These are phyloP conservation scores for Oreochromis grahami DNA, from an alignment of 2,797 vertebrate species.

Conservation along the genomic window DNA sequence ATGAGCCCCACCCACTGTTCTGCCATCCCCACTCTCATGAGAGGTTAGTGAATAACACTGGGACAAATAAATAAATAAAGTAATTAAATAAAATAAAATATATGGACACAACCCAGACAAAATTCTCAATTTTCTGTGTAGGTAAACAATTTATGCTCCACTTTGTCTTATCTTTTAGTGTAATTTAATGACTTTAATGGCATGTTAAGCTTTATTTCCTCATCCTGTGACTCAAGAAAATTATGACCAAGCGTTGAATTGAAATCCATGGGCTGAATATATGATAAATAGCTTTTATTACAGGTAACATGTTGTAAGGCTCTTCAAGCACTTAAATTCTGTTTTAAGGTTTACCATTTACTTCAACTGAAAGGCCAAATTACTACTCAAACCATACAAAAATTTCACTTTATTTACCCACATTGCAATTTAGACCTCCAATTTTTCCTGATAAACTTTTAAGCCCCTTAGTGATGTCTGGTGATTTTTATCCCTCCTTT, in stretches of 20 bases:
- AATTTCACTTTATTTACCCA: background rate
- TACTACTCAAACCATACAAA: background rate
- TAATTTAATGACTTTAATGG: background rate
- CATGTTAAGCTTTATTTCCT: background rate
- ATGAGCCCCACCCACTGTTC: slow-evolving; percentile 57
- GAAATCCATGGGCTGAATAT: background rate
- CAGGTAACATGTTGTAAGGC: background rate
- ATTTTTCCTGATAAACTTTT: background rate
- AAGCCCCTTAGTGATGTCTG: background rate
- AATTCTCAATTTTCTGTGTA: background rate
- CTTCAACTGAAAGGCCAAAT: background rate
- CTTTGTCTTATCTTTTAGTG: background rate
- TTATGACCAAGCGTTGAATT: background rate
- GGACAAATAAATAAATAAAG: slow-evolving; percentile 12
- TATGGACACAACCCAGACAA: slow-evolving; percentile 28
- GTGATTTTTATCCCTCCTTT: background rate
- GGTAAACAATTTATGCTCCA: background rate
- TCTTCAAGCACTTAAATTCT: background rate
- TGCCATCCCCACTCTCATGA: slow-evolving; percentile 59
- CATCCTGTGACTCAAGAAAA: background rate
- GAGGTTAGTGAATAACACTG: slow-evolving; percentile 54
- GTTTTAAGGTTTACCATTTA: background rate
- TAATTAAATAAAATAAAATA: slow-evolving; percentile 26
- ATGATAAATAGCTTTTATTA: background rate
- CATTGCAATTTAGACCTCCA: background rate